Base-by-base conservation (phyloP, 2,888 invertebrate species). In the Dynastes tityus region DNA sequence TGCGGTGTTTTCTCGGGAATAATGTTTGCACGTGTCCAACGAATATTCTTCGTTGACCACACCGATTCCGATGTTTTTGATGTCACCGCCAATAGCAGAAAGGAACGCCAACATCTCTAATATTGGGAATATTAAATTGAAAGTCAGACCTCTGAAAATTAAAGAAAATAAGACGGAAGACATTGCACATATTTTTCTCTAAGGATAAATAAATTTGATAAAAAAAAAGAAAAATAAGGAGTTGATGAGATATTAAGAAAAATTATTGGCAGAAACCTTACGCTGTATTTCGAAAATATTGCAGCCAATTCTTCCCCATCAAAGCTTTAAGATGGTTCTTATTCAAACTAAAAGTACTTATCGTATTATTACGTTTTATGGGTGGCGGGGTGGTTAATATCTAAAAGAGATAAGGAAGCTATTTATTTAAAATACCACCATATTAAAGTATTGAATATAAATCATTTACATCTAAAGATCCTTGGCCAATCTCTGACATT, bases 21-120 rank as follows among this genome's bases (percentile, higher is more conserved):
- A 87, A 81, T 86, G 83, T 1, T 78, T 73, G 79, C 89, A 89
- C 11, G 81, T 70, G 37, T 83, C 82, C 3, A 82, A 80, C 81
- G 85, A 84, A 22, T 85, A 91, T 88, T 98, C 97, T 0, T 95
- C 91, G 85, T 97, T 97, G 29, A 96, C 94, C 0, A 97, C 91
- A 0, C 94, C 97, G 53, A 98, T 83, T 70, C 91, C 91, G 0
- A 97, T 89, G 78, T 92, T 92, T 73, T 91, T 90, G 0, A 95
- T 95, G 84, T 96, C 94, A 70, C 92, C 92, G 0, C 96, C 96
- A 74, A 96, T 92, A 40, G 96, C 94, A 77, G 94, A 87, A 89
- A 96, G 95, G 88, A 97, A 97, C 53, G 95, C 91, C 58, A 93
- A 90, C 80, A 95, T 91, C 91, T 97, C 94, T 32, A 97, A 89